Base-by-base conservation (phyloP, 2,888 invertebrate species). In the Catonia carolina region DNA sequence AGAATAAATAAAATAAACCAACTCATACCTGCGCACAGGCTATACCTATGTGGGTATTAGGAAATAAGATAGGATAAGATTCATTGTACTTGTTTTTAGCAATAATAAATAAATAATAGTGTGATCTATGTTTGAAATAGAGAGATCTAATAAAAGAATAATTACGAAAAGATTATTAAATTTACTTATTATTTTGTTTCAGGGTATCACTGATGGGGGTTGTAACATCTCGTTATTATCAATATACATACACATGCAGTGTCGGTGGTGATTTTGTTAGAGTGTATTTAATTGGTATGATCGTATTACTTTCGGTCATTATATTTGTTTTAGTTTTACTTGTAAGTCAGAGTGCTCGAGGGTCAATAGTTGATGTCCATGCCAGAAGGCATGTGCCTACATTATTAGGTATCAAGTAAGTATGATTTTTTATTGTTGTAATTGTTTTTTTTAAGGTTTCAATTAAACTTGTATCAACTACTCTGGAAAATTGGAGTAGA, bases 311-410 rank as follows among this genome's bases (percentile, higher is more conserved):
- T 57, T 78, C 78, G 12, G 70, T 78, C 37, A 78, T 84, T 54
- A 79, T 85, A 69, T 69, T 86, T 63, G 75, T 85, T 33, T 73
- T 85, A 60, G 77, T 83, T 41, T 78, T 79, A 22, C 75, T 87
- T 63, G 83, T 85, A 33, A 83, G 82, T 69, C 80, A 84, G 65
- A 86, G 86, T 63, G 82, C 85, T 10, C 78, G 82, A 65, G 93
- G 93, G 23, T 84, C 87, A 60, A 89, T 92, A 65, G 84, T 85
- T 60, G 85, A 89, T 64, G 80, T 83, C 22, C 78, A 81, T 54
- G 80, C 84, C 5, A 76, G 92, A 63, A 79, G 80, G 66, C 77
- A 79, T 66, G 86, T 92, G 10, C 79, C 86, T 6, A 82, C 83
- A 27, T 74, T 89, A 50, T 73, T 90, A 20, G 81, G 87, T 63